These are phyloP conservation scores for Anas bernieri DNA, from an alignment of 2,797 vertebrate species.

Conservation along the genomic window DNA sequence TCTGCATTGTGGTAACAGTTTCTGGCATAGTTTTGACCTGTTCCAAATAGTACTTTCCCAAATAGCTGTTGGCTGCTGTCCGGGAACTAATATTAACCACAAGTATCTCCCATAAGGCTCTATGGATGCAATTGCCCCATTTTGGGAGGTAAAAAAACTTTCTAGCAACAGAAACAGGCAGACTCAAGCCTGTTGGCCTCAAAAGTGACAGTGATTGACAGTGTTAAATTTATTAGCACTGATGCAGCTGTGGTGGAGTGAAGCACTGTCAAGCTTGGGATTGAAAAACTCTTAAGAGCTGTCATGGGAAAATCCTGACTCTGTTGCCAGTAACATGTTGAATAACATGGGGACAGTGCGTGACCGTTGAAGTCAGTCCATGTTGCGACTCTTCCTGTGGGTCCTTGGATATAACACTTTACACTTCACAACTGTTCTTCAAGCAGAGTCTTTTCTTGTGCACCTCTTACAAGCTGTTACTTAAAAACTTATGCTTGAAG, in stretches of 20 bases:
- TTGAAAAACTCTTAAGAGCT: background rate
- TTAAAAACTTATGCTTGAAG: background rate
- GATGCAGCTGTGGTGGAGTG: background rate
- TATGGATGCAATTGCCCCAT: background rate
- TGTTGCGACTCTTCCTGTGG: background rate
- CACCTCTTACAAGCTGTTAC: background rate
- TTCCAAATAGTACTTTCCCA: background rate
- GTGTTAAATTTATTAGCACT: background rate
- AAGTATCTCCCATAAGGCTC: background rate
- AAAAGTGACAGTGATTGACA: background rate
- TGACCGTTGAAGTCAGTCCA: background rate
- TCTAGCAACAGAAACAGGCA: background rate
- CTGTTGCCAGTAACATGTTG: background rate
- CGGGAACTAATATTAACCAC: background rate
- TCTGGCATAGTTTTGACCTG: background rate
- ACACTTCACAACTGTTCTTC: background rate
- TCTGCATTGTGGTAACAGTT: background rate
- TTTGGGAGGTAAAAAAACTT: background rate
- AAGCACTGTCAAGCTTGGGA: background rate
- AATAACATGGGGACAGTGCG: background rate
- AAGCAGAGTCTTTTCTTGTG: background rate
- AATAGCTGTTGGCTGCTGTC: background rate
- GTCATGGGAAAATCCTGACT: background rate
- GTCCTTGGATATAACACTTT: fast-evolving
- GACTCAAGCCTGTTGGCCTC: background rate